Evolutionary conservation across 2,888 invertebrate species (phyloP).

Genomic region (Pseudolycoriella hygida): DNA sequence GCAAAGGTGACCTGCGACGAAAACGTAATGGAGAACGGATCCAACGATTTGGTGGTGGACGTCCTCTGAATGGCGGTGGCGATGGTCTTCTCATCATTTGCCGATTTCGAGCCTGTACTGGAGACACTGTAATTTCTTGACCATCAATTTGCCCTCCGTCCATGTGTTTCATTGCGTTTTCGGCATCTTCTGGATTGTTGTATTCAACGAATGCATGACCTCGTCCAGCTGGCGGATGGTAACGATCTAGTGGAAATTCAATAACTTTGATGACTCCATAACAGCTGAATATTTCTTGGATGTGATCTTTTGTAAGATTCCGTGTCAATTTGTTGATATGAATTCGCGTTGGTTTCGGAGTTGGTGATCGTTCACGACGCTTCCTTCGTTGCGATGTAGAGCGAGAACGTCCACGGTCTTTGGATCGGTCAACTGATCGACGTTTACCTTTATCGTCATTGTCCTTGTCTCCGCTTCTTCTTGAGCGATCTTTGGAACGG

Average conservation of each 20-base stretch:
- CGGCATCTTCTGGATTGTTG: conserved; percentile 84
- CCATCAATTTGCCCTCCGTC: conserved; percentile 97
- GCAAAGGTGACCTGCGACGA: conserved; percentile 20
- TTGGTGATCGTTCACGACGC: conserved; percentile 68
- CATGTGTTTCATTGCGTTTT: conserved; percentile 98
- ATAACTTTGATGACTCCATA: conserved; percentile 49
- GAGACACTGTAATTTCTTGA: conserved; percentile 86
- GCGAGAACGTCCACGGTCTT: conserved; percentile 25
- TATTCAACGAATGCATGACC: conserved; percentile 95
- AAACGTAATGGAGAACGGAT: conserved; percentile 23
- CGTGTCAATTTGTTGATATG: conserved; percentile 85
- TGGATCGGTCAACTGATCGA: conserved; percentile 16
- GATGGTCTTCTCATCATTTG: conserved; percentile 23
- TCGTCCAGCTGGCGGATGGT: conserved; percentile 74
- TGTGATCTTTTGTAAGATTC: conserved; percentile 82
- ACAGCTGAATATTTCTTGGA: conserved; percentile 78
- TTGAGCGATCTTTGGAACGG: conserved; percentile 28
- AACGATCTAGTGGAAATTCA: conserved; percentile 77
- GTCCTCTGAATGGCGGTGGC: conserved; percentile 16
- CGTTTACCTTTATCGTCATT: conserved; percentile 5
- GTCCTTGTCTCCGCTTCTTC: conserved; percentile 5
- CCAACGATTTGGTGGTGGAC: conserved; percentile 24
- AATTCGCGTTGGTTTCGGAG: conserved; percentile 81
- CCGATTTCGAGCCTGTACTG: conserved; percentile 57
- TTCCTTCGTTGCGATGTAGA: conserved; percentile 43